Conservation (phyloP, 2,113 vertebrate species). For the Microcebus jonahi region DNA sequence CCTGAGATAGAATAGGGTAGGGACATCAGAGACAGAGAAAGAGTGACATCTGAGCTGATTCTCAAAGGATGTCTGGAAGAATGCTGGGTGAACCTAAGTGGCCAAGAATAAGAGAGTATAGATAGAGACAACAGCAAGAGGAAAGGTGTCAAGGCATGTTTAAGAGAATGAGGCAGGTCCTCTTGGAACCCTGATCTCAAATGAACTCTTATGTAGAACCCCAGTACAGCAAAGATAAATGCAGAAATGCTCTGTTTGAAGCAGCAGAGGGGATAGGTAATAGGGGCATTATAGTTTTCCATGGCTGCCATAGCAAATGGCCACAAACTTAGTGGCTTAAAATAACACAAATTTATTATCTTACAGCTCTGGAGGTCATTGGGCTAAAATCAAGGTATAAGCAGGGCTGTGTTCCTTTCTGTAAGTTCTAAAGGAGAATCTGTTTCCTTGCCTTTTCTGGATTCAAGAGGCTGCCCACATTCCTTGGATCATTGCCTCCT, state of each 20-base stretch:
- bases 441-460: background rate
- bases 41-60: background rate
- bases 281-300: background rate
- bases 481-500: background rate
- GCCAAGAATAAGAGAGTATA: background rate
- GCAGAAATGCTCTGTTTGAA: background rate
- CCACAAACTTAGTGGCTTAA: background rate
- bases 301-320: background rate
- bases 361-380: background rate
- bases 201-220: background rate
- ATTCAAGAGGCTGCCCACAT: background rate
- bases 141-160: background rate
- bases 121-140: background rate
- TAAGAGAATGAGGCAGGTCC: background rate
- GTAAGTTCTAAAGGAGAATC: background rate
- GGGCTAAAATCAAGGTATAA: background rate
- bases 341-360: background rate
- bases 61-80: background rate
- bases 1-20: background rate
- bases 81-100: background rate
- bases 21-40: background rate
- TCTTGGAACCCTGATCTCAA: background rate
- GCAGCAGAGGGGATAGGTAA: background rate
- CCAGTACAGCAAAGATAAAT: background rate
- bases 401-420: background rate